Percentiles rank a stretch among this genome's conserved stretches.
Evolutionary conservation across 2,113 vertebrate genomes (phyloP).

Genomic region (Oncorhynchus gorbuscha): DNA sequence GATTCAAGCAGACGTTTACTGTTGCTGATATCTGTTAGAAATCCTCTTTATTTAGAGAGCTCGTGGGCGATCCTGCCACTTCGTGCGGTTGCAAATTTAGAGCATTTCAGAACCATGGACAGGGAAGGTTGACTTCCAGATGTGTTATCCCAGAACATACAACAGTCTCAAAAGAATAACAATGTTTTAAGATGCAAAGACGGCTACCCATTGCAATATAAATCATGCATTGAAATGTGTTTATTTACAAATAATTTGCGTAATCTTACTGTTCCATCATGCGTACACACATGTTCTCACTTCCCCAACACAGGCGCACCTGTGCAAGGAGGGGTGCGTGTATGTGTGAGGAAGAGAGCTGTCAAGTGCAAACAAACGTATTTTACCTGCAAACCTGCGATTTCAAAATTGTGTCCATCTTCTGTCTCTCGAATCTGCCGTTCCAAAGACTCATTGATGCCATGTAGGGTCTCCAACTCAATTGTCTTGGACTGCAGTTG

Average conservation of each 20-base stretch:
- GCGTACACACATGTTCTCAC: too few relatives aligned
- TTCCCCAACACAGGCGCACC: neutral
- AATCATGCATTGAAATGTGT: neutral
- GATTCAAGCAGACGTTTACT: too few relatives aligned
- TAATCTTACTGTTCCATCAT: too few relatives aligned
- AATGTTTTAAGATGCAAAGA: too few relatives aligned
- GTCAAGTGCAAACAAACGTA: too few relatives aligned
- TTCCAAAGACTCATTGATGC: constrained; percentile 87
- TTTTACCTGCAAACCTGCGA: constrained; percentile 80
- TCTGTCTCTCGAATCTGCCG: constrained; percentile 87
- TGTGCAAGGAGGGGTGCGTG: neutral
- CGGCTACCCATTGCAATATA: too few relatives aligned
- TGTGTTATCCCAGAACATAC: neutral
- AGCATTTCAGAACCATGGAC: constrained; percentile 50
- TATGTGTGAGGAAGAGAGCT: too few relatives aligned
- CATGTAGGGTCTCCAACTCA: constrained; percentile 85
- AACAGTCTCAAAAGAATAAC: neutral
- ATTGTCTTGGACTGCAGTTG: constrained; percentile 88
- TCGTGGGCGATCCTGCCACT: too few relatives aligned
- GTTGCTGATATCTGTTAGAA: too few relatives aligned
- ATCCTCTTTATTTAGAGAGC: too few relatives aligned
- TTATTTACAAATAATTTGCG: neutral
- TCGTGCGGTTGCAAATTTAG: too few relatives aligned
- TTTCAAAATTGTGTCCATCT: constrained; percentile 79
- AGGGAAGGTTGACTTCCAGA: neutral